Base-by-base conservation (phyloP, 30 jellyfish, hydroid and myxozoan genomes). In the Morbakka virulenta region DNA sequence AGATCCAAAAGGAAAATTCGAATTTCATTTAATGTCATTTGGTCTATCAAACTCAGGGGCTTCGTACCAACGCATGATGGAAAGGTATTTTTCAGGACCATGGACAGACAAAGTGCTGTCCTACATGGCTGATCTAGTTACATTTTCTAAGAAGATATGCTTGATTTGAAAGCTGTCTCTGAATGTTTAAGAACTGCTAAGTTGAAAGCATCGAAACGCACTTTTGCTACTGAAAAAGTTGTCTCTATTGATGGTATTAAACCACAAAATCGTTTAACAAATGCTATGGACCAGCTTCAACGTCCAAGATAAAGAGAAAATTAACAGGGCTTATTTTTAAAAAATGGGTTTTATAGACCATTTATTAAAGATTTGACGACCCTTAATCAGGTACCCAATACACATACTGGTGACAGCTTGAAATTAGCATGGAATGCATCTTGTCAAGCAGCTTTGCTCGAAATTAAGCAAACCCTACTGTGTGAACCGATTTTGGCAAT, bases 361-460 rank as follows among this genome's bases (percentile, higher is more conserved):
- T 68, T 68, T 34, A 25, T 68, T 4, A 9, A 31, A 28, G 26
- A 31, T 33, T 68, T 30, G 32, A 72, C 81, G 13, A 33, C 76
- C 20, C 32, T 34, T 52, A 35, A 34, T 25, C 76, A 34, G 35
- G 73, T 52, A 17, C 72, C 35, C 30, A 68, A 68, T 31, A 31
- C 32, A 29, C 76, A 29, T 30, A 35, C 81, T 2, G 4, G 81
- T 68, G 81, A 68, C 75, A 68, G 35, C 35, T 72, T 68, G 4
- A 4, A 29, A 29, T 68, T 68, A 14, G 23, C 35, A n/a, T 68
- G 81, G 81, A 13, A 9, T 72, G 4, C 6, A 6, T 33, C 24
- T 28, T 68, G 76, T 27, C 62, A 64, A 64, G 4, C 64, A 6
- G 81, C 81, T n/a, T 68, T 68, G 30, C 76, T 25, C 20, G 4